Percentiles rank a stretch among this genome's conserved stretches.
These are phyloP conservation scores for Eupithecia centaureata DNA, from an alignment of 2,888 invertebrate species.

Conservation along the genomic window DNA sequence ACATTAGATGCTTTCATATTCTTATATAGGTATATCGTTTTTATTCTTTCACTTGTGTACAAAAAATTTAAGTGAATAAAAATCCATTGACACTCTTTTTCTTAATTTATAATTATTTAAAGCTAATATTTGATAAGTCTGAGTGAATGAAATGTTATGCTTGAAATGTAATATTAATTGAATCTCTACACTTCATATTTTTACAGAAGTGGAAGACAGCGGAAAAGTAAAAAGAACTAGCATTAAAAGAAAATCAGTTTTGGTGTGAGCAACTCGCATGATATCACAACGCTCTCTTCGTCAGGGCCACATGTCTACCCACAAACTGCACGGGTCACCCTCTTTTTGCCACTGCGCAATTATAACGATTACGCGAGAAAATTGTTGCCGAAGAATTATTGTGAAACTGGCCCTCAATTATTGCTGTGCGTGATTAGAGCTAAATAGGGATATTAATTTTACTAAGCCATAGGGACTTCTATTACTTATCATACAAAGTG, in stretches of 20 bases:
- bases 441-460: constrained; percentile 14
- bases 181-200: too few relatives aligned
- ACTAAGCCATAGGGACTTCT: constrained; percentile 1
- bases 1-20: too few relatives aligned
- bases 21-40: too few relatives aligned
- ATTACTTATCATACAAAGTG: not conserved
- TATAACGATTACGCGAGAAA: constrained; percentile 54
- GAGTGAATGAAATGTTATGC: too few relatives aligned
- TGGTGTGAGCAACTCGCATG: not conserved
- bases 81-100: too few relatives aligned
- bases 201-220: too few relatives aligned
- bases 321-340: constrained; percentile 45
- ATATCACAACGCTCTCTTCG: constrained; percentile 1
- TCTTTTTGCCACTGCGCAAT: constrained; percentile 56
- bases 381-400: constrained; percentile 53
- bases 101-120: too few relatives aligned
- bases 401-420: constrained; percentile 39
- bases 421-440: constrained; percentile 19
- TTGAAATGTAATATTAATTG: too few relatives aligned
- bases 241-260: not conserved
- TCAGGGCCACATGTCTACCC: constrained; percentile 3
- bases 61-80: too few relatives aligned
- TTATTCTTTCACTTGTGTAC: too few relatives aligned
- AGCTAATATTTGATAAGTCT: too few relatives aligned
- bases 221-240: too few relatives aligned